Conservation (phyloP, 2,888 invertebrate species). For the Heliconius cydno region DNA sequence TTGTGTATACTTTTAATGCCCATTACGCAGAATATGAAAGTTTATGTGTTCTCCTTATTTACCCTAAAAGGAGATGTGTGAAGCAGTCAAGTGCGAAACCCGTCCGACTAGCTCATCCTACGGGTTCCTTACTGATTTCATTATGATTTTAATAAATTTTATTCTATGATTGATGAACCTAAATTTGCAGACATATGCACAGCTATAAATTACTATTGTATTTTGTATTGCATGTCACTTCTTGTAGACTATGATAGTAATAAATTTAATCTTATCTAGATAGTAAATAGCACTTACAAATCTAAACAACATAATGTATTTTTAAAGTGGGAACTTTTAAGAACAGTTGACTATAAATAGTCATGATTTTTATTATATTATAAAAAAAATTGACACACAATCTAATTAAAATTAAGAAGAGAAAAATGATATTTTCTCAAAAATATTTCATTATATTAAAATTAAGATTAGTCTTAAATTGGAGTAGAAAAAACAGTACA, state of each 20-base stretch:
- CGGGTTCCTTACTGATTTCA: too few relatives aligned
- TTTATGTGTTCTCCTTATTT: neutral
- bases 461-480: neutral
- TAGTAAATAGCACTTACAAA: neutral
- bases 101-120: too few relatives aligned
- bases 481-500: slow-evolving; percentile 10
- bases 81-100: too few relatives aligned
- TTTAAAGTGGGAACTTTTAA: neutral
- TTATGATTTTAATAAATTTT: too few relatives aligned
- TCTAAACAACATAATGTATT: neutral
- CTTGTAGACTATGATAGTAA: too few relatives aligned
- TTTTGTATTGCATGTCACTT: too few relatives aligned
- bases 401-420: neutral
- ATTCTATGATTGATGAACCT: too few relatives aligned
- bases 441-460: neutral
- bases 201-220: too few relatives aligned
- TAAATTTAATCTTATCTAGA: too few relatives aligned
- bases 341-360: neutral
- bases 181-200: too few relatives aligned
- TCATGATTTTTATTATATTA: neutral
- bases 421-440: neutral
- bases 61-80: neutral
- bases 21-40: neutral
- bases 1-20: neutral
- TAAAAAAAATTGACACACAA: neutral